phyloP scores from a whole-genome alignment of 2,113 vertebrate genomes.

The Passerina amoena region DNA sequence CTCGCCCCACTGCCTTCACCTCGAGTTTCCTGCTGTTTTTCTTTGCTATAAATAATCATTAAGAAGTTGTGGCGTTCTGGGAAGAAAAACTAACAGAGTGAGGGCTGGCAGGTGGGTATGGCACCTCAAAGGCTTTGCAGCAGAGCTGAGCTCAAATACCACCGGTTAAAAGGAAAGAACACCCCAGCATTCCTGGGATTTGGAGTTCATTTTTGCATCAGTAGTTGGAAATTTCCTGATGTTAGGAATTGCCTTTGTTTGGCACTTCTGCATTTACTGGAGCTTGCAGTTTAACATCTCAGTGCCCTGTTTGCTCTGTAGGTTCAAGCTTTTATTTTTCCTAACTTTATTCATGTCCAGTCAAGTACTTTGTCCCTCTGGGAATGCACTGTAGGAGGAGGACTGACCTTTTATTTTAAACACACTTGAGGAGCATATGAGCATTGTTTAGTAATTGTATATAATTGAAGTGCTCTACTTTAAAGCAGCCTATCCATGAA shows the following conservation, averaged over 20 bases:
- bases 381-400: not conserved
- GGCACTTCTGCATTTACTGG: not conserved
- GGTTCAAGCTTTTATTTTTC: not conserved
- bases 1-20: not conserved
- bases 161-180: not conserved
- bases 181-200: not conserved
- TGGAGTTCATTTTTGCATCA: not conserved
- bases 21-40: rapidly evolving
- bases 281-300: not conserved
- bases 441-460: not conserved
- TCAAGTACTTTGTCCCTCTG: not conserved
- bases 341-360: not conserved
- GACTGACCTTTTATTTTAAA: not conserved
- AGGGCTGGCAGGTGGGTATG: not conserved
- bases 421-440: not conserved
- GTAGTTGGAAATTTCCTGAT: not conserved
- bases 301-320: not conserved
- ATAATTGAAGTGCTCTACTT: not conserved
- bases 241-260: not conserved
- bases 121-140: not conserved
- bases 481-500: not conserved
- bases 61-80: not conserved
- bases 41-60: rapidly evolving
- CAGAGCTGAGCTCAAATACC: not conserved
- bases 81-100: rapidly evolving